These are phyloP conservation scores for Salpingus planirostris DNA, from an alignment of 2,888 invertebrate species.

Conservation along the genomic window DNA sequence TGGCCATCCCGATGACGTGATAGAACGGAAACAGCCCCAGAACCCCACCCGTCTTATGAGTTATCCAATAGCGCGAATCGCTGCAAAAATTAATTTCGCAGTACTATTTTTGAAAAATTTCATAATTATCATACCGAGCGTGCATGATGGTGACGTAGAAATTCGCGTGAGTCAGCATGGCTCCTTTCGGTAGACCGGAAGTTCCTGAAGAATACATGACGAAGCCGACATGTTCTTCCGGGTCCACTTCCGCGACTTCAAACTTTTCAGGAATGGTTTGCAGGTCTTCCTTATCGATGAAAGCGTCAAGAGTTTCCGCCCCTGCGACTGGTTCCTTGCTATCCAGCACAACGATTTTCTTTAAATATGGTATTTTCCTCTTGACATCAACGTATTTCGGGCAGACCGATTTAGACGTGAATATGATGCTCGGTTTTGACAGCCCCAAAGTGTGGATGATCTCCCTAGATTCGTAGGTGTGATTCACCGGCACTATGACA, in stretches of 20 bases:
- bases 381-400: neutral
- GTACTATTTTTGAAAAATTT: neutral
- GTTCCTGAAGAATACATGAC: slow-evolving; percentile 60
- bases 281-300: neutral
- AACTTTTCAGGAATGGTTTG: slow-evolving; percentile 15
- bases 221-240: slow-evolving; percentile 19
- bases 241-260: slow-evolving; percentile 15
- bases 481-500: neutral
- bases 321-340: neutral
- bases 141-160: slow-evolving; percentile 3
- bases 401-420: neutral
- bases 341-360: neutral
- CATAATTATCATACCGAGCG: neutral
- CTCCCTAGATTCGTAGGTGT: neutral
- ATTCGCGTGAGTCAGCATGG: slow-evolving; percentile 53
- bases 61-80: neutral
- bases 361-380: neutral
- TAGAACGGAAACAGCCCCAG: neutral
- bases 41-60: neutral
- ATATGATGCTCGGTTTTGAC: neutral
- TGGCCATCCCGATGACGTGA: neutral
- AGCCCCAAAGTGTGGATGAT: neutral
- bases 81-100: neutral
- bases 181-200: slow-evolving; percentile 59
- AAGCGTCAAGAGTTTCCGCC: neutral